These are phyloP conservation scores for Drosophila ironensis DNA, from an alignment of 1,140 invertebrate species.

Conservation along the genomic window DNA sequence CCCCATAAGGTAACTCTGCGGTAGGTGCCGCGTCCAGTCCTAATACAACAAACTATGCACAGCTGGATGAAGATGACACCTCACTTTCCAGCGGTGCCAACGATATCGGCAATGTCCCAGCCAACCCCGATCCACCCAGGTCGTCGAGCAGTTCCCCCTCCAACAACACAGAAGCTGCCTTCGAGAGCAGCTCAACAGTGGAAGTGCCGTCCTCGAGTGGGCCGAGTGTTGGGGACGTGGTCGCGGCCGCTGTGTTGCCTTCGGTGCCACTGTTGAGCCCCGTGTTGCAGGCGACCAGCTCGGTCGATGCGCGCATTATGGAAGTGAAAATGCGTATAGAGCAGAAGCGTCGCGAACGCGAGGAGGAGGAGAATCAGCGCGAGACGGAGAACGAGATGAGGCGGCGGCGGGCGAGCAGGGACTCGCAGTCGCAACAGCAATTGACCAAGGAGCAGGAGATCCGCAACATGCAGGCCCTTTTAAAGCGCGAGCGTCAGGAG, in stretches of 20 bases:
- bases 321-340: constrained; percentile 30
- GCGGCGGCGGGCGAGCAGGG: constrained; percentile 87
- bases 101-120: too few relatives aligned
- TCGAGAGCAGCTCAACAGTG: background rate
- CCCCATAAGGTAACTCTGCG: too few relatives aligned
- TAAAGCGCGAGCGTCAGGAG: constrained; percentile 84
- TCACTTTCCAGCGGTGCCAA: too few relatives aligned
- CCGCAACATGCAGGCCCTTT: constrained; percentile 85
- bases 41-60: too few relatives aligned
- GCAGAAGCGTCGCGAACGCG: constrained; percentile 21
- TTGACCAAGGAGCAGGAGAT: constrained; percentile 89
- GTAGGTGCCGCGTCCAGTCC: too few relatives aligned
- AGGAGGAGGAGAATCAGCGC: constrained; percentile 32
- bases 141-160: too few relatives aligned
- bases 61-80: background rate
- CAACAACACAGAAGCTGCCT: too few relatives aligned
- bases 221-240: background rate
- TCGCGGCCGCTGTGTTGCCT: constrained; percentile 2
- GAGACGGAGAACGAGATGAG: constrained; percentile 85
- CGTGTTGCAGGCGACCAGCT: background rate
- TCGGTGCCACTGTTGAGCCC: background rate
- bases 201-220: background rate
- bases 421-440: constrained; percentile 87
- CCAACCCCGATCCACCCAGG: too few relatives aligned
- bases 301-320: background rate